phyloP scores from a whole-genome alignment of 2,113 vertebrate genomes.

The Aptenodytes patagonicus region DNA sequence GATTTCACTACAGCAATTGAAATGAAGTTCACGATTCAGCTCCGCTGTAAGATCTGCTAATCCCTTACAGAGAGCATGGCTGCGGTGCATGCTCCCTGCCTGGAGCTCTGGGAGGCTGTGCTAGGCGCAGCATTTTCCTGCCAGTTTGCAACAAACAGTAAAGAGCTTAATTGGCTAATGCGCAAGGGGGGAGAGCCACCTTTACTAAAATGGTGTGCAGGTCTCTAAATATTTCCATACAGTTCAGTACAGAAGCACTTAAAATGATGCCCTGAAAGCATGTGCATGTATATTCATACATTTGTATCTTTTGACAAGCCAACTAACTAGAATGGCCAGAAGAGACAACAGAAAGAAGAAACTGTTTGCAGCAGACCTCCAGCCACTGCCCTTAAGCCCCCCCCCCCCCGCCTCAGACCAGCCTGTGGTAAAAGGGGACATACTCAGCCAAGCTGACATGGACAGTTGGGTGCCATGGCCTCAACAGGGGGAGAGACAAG shows the following conservation, averaged over 20 bases:
- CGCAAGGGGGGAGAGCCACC: background rate
- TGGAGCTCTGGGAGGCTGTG: background rate
- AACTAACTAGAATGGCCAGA: background rate
- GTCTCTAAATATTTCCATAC: background rate
- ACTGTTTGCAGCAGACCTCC: background rate
- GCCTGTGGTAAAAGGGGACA: background rate
- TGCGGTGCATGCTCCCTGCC: too few species aligned
- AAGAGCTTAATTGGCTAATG: background rate
- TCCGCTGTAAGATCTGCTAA: background rate
- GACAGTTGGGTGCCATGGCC: background rate
- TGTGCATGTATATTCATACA: fast-evolving
- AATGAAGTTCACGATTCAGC: background rate
- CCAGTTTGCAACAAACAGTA: background rate
- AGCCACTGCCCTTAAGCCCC: background rate
- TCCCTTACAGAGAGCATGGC: background rate
- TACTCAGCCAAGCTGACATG: background rate
- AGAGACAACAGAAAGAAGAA: background rate
- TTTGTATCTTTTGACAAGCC: background rate
- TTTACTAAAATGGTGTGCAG: background rate
- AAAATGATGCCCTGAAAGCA: background rate
- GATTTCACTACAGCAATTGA: background rate
- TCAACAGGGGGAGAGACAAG: background rate
- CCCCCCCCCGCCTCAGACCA: background rate
- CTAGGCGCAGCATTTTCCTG: background rate
- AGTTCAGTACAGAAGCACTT: background rate